Evolutionary conservation across 2,113 vertebrate genomes (phyloP).

Genomic region (Osmerus mordax): DNA sequence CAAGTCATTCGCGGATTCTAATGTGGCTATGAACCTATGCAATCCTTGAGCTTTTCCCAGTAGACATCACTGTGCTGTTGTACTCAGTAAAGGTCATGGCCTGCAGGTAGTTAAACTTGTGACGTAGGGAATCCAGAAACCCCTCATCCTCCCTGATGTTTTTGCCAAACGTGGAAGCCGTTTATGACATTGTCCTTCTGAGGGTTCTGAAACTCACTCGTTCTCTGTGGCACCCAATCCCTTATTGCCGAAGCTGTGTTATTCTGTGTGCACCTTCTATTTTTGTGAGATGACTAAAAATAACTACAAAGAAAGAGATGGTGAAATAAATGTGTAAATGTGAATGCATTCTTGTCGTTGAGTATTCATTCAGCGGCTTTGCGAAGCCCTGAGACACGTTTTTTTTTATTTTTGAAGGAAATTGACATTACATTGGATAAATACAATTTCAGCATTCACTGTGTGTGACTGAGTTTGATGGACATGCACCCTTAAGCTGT

Average conservation of each 20-base stretch:
- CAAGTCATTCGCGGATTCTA: slow-evolving; percentile 52
- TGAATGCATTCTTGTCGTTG: slow-evolving; percentile 60
- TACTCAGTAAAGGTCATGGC: slow-evolving; percentile 46
- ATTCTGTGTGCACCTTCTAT: slow-evolving; percentile 69
- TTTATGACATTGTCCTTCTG: slow-evolving; percentile 40
- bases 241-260: slow-evolving; percentile 53
- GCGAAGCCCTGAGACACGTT: too few relatives aligned
- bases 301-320: slow-evolving; percentile 61
- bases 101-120: slow-evolving; percentile 48
- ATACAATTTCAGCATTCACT: too few relatives aligned
- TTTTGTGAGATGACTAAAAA: slow-evolving; percentile 72
- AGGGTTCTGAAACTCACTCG: slow-evolving; percentile 60
- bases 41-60: slow-evolving; percentile 61
- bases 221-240: slow-evolving; percentile 57
- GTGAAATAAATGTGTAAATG: slow-evolving; percentile 77
- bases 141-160: slow-evolving; percentile 45
- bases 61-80: slow-evolving; percentile 53
- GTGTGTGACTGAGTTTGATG: too few relatives aligned
- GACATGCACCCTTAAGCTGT: too few relatives aligned
- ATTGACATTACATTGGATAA: too few relatives aligned
- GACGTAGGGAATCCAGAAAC: slow-evolving; percentile 49
- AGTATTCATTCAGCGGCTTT: slow-evolving; percentile 38
- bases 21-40: slow-evolving; percentile 69
- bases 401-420: too few relatives aligned
- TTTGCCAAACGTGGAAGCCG: slow-evolving; percentile 47